Base-by-base conservation (phyloP, 2,797 vertebrate genomes). In the Scolopax bukidnonensis region DNA sequence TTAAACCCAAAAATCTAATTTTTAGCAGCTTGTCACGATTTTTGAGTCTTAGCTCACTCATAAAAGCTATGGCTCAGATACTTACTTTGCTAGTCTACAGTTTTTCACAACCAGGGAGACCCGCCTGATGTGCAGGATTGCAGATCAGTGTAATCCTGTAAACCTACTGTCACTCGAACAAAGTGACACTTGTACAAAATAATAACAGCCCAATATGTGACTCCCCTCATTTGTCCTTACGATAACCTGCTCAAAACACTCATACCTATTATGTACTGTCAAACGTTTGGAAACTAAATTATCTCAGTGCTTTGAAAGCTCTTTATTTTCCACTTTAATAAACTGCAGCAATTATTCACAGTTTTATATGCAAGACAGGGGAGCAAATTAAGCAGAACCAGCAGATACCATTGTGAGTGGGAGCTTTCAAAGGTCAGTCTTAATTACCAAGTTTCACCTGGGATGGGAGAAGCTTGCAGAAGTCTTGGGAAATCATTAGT, bases 351-450 rank as follows among this genome's bases (percentile, higher is more conserved):
- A 93, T 95, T 96, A 94, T 91, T 93, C 86, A 73, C 69, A n/a
- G 81, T 83, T 93, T 95, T 73, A 38, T 73, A 51, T 81, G 71
- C 78, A 87, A 87, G 64, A 67, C 20, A 33, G 28, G 81, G 90
- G 89, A 95, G 47, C 64, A 89, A 87, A 93, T 90, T 78, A 85
- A 91, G 92, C 92, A 92, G 68, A 94, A 89, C 25, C 63, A 92
- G 74, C 91, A 95, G 57, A 83, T 70, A 70, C 5, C 2, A 43
- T 38, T 60, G 17, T 82, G 73, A 84, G 79, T 33, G 70, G 65
- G 70, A 93, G 68, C 76, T 92, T 93, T 88, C 82, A 94, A 84
- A 95, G 84, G 71, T 82, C 89, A 82, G 33, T 64, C 68, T 84
- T 95, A 96, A 96, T 94, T 96, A 90, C 47, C 1, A 18, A 84